phyloP scores from a whole-genome alignment of 2,113 vertebrate genomes.

The Otocyon megalotis region DNA sequence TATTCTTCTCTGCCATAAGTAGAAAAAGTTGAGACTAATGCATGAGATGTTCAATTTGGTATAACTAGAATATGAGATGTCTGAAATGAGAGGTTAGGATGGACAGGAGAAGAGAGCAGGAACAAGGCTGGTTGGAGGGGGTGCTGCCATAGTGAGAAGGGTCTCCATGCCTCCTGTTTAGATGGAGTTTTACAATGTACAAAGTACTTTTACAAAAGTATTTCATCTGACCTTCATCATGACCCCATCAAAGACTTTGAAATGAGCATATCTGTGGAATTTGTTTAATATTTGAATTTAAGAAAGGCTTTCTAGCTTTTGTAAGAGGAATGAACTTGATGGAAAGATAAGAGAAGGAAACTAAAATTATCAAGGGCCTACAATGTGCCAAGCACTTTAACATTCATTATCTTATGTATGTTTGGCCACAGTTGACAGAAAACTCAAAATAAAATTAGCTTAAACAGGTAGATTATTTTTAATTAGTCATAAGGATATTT shows the following conservation, averaged over 20 bases:
- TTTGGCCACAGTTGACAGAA: not conserved
- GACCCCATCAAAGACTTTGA: not conserved
- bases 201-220: not conserved
- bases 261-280: not conserved
- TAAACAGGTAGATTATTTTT: not conserved
- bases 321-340: not conserved
- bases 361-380: not conserved
- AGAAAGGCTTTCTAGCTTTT: not conserved
- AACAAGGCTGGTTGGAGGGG: not conserved
- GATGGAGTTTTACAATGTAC: not conserved
- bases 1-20: not conserved
- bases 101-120: not conserved
- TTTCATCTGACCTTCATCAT: not conserved
- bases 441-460: constrained; percentile 28
- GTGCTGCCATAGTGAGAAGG: not conserved
- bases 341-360: not conserved
- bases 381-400: not conserved
- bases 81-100: not conserved
- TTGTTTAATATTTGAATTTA: constrained; percentile 32
- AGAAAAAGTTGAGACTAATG: not conserved
- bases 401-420: not conserved
- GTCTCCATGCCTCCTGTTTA: not conserved
- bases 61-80: not conserved
- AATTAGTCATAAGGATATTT: not conserved
- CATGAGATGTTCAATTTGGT: not conserved